A percentile compares a stretch with the other conserved stretches of the same genome.
Evolutionary conservation across 2,113 vertebrate species (phyloP).

Genomic region (Neodontobutis hainanensis): DNA sequence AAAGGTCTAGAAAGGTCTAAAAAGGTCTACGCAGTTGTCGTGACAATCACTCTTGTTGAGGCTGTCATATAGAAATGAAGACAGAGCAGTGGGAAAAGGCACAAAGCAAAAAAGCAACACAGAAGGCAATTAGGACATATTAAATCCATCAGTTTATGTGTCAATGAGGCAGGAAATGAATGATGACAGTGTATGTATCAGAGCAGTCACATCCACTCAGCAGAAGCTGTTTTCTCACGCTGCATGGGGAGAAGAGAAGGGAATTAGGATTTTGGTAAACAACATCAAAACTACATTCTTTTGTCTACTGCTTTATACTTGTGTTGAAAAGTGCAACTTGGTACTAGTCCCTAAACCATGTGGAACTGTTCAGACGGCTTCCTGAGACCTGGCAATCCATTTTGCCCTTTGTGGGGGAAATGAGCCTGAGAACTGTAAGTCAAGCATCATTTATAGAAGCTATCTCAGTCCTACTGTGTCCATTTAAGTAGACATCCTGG

Average conservation of each 20-base stretch:
- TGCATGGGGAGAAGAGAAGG: constrained; percentile 5
- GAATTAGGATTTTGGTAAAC: constrained; percentile 17
- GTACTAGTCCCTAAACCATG: too few relatives aligned
- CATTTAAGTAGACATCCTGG: too few relatives aligned
- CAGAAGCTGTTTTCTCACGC: constrained; percentile 46
- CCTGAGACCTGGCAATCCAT: too few relatives aligned
- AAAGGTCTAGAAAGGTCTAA: too few relatives aligned
- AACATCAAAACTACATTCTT: constrained; percentile 28
- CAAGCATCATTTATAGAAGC: too few relatives aligned
- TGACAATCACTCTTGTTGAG: too few relatives aligned
- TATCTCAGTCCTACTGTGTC: too few relatives aligned
- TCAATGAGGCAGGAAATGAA: constrained; percentile 68
- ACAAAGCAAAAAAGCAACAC: constrained; percentile 30
- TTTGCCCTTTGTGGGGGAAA: too few relatives aligned
- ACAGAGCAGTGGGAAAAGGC: not conserved
- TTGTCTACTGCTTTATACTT: not conserved
- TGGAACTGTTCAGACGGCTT: too few relatives aligned
- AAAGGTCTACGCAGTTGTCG: too few relatives aligned
- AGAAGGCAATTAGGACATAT: constrained; percentile 65
- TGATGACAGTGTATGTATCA: constrained; percentile 62
- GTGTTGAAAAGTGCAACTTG: not conserved
- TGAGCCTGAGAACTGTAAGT: too few relatives aligned
- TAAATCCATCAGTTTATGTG: constrained; percentile 68
- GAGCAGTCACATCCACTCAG: constrained; percentile 60
- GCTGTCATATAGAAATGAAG: not conserved